Base-by-base conservation (phyloP, 2,113 vertebrate genomes). In the Erythrocercus mccallii region DNA sequence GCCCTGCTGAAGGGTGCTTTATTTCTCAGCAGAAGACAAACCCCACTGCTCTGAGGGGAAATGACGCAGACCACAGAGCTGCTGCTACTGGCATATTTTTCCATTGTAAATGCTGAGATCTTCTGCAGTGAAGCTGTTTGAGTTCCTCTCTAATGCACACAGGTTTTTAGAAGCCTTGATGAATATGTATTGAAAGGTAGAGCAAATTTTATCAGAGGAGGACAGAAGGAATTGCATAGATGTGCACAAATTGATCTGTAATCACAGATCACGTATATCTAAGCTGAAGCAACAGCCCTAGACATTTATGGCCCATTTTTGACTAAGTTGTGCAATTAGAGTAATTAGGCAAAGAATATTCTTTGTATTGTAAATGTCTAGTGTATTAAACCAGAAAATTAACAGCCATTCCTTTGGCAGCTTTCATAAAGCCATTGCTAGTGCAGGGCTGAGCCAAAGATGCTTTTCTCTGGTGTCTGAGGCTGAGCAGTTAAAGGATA, bases 271-370 rank as follows among this genome's bases (percentile, higher is more conserved):
- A 70, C 7, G 4, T 66, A 17, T 33, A n/a, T 62, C 19, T 31
- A 78, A 80, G 50, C 42, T 85, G 66, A 94, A 93, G 54, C 14
- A 86, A 77, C 45, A 83, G 80, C 58, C 33, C 58, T 22, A 66
- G 80, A 90, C 33, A 31, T 66, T 92, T 81, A 80, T 42, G 45
- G 82, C 42, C 50, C 15, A 11, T 33, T 93, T 95, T 86, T 93
- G 0, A 90, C 48, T 66, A 77, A 88, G 66, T 28, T 86, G 38
- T 70, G 38, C 74, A 77, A 82, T 82, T 86, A 94, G 50, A 77
- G 47, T 88, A 88, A 92, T 92, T 83, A 88, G 60, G 71, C 58
- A 90, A 93, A 96, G 58, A 83, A 77, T 70, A 88, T 27, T 70
- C 58, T 86, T 92, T 77, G 71, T 22, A 56, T 93, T 88, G 77